Evolutionary conservation across 2,113 vertebrate species (phyloP), one percentile per base, ranked within the genome.

Genomic region (Galbula dea): DNA sequence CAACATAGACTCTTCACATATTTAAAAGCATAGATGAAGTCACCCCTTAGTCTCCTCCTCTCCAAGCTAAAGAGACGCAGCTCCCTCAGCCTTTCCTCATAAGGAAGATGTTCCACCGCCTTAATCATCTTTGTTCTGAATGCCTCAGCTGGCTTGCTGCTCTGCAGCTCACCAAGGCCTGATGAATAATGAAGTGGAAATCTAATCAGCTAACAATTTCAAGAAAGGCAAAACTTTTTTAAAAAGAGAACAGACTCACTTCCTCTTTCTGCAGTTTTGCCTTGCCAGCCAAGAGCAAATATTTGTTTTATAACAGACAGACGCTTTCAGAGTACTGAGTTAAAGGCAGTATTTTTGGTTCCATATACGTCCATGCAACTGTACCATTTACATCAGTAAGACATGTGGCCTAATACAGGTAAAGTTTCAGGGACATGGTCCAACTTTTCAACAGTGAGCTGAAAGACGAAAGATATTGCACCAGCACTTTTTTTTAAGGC

Each of bases 161-260:
- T 90, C 34, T 86, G 49, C 76, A 90, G 29, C 69, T 87, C 54
- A 89, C 29, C 58, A 65, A 49, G 34, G 34, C 37, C 58, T 52
- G 85, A 30, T 57, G 69, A 76, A 82, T 76, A 86, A 90, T 20
- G 13, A 78, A 95, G 66, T 72, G 65, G 81, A 94, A 94, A 90
- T 72, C 62, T 72, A 86, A 81, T 29, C 58, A 68, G 45, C 45
- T 84, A 76, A 72, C 20, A 6, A 62, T 89, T 92, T 87, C 6
- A 48, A 78, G 68, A 86, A 83, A 86, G 49, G 23, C 88, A 65
- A 92, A 93, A 86, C 45, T 75, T 84, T 92, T 75, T 68, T 92
- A 80, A 52, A 83, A 77, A 51, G 30, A 79, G 72, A 88, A 76
- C 37, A 88, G 55, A 46, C 46, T 77, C 46, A n/a, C 30, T 88